A percentile compares a stretch with the other conserved stretches of the same genome.
phyloP scores from a whole-genome alignment of 2,888 invertebrate genomes.

The Cheilosia pagana region DNA sequence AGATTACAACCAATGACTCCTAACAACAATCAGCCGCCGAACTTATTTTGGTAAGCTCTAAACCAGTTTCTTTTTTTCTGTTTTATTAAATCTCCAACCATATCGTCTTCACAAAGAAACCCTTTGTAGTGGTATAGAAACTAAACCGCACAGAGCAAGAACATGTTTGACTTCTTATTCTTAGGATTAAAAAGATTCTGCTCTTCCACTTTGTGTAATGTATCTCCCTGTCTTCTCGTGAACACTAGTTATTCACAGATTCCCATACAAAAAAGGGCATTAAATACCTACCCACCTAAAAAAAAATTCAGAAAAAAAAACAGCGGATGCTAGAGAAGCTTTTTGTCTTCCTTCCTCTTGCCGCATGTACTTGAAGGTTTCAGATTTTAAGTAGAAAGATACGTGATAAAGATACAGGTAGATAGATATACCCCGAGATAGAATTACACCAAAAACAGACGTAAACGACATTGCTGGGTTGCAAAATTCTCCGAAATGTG shows the following conservation, averaged over 20 bases:
- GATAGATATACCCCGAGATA: conserved; percentile 56
- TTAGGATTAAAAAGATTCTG: conserved; percentile 29
- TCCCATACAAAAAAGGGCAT: conserved; percentile 25
- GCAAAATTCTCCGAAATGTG: conserved; percentile 55
- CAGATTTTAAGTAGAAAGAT: conserved; percentile 51
- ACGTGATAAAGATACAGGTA: conserved; percentile 64
- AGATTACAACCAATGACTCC: not conserved
- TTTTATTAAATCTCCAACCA: conserved; percentile 4
- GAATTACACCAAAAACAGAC: conserved; percentile 62
- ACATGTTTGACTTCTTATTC: conserved; percentile 48
- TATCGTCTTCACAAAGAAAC: not conserved
- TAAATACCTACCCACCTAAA: conserved; percentile 12
- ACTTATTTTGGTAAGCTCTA: conserved; percentile 16
- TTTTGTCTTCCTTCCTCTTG: conserved; percentile 30
- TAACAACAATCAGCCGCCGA: not conserved
- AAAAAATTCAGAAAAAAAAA: conserved; percentile 4
- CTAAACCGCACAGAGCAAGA: conserved; percentile 23
- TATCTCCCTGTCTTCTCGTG: conserved; percentile 18
- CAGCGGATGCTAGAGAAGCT: conserved; percentile 53
- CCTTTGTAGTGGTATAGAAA: conserved; percentile 11
- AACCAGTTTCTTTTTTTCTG: conserved; percentile 27
- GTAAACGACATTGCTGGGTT: conserved; percentile 52
- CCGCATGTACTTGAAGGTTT: conserved; percentile 37
- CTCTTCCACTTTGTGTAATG: conserved; percentile 11
- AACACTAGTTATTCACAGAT: conserved; percentile 15